phyloP scores from a whole-genome alignment of 2,888 invertebrate species.

The Argyresthia goedartella region DNA sequence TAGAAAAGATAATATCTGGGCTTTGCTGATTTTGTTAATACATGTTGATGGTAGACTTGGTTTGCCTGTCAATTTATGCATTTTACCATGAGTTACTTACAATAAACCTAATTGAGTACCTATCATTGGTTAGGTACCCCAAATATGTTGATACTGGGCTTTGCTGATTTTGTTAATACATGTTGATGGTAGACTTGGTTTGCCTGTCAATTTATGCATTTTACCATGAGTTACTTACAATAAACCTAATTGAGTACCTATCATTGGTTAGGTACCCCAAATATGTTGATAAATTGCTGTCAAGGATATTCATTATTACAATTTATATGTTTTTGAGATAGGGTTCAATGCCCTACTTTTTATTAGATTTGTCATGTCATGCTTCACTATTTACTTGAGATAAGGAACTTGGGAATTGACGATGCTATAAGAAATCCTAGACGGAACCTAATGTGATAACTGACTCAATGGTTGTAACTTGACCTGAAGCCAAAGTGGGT shows the following conservation, averaged over 20 bases:
- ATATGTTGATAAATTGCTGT: no score
- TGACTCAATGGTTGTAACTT: no score
- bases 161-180: neutral
- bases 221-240: neutral
- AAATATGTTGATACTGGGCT: no score
- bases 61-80: neutral
- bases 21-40: neutral
- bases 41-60: neutral
- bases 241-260: neutral
- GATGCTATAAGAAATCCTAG: no score
- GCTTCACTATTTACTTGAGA: no score
- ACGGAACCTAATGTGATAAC: no score
- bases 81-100: neutral
- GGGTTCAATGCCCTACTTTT: neutral
- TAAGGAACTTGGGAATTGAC: no score
- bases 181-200: neutral
- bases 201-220: neutral
- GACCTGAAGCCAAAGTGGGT: no score
- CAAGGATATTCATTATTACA: neutral
- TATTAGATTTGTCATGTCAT: neutral
- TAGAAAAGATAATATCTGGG: neutral
- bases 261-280: no score
- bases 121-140: no score
- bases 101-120: neutral
- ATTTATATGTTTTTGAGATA: neutral